Percentiles rank a stretch among this genome's conserved stretches.
Evolutionary conservation across 2,888 invertebrate genomes (phyloP).

Genomic region (Chironomus tentans): DNA sequence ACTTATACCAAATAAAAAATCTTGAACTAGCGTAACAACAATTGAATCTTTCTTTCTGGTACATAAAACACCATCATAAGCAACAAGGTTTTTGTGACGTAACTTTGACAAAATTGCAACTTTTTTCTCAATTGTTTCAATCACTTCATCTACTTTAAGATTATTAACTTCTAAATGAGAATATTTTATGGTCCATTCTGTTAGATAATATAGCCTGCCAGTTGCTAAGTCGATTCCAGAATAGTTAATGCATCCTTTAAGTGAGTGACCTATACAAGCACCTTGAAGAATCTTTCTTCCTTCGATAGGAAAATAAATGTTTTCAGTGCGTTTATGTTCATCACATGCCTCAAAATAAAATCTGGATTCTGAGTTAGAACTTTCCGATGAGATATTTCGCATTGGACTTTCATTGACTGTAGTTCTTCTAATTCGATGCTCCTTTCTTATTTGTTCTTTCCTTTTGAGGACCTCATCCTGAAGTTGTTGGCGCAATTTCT

Average conservation of each 20-base stretch:
- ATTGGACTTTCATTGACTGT: conserved; percentile 42
- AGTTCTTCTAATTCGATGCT: conserved; percentile 48
- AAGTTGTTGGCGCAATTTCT: conserved; percentile 55
- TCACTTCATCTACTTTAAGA: conserved; percentile 39
- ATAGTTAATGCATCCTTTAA: conserved; percentile 63
- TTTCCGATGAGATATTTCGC: conserved; percentile 42
- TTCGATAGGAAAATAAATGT: conserved; percentile 48
- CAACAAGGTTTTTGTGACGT: conserved; percentile 61
- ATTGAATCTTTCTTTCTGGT: conserved; percentile 52
- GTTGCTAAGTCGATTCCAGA: conserved; percentile 64
- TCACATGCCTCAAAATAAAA: conserved; percentile 37
- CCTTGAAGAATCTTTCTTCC: conserved; percentile 61
- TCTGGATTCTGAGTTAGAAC: conserved; percentile 49
- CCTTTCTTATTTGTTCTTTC: conserved; percentile 67
- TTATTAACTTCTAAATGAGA: conserved; percentile 40
- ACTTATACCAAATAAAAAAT: conserved; percentile 49
- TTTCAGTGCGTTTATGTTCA: conserved; percentile 48
- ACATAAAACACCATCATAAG: conserved; percentile 65
- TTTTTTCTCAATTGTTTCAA: conserved; percentile 63
- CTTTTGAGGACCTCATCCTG: conserved; percentile 67
- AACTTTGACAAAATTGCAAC: conserved; percentile 59
- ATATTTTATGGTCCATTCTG: conserved; percentile 62
- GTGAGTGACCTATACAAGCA: conserved; percentile 67
- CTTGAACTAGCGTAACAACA: conserved; percentile 59
- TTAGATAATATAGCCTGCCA: conserved; percentile 62